phyloP scores from a whole-genome alignment of 2,797 vertebrate genomes.

The Pelodytes ibericus region DNA sequence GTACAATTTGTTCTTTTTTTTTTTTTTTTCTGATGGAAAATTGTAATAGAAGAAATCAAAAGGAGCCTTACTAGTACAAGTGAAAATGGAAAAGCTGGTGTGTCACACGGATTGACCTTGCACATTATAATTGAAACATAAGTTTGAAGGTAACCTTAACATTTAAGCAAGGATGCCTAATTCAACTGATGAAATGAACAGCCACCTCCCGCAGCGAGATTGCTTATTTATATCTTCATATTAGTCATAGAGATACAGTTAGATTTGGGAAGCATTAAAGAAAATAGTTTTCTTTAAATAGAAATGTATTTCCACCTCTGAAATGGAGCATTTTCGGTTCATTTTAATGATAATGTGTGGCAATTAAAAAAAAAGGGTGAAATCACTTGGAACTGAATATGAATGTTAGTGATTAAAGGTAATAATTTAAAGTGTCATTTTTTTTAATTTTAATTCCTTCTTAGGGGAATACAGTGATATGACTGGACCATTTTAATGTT shows the following conservation, averaged over 20 bases:
- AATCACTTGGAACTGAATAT: constrained; percentile 10
- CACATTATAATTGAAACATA: constrained; percentile 19
- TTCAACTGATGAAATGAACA: constrained; percentile 12
- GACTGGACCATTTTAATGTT: too few relatives aligned
- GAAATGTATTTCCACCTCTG: constrained; percentile 1
- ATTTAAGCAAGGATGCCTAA: constrained; percentile 4
- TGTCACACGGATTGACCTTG: constrained; percentile 14
- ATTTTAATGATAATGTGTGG: constrained; percentile 22
- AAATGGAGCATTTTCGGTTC: constrained; percentile 3
- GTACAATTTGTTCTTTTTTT: background rate
- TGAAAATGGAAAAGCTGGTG: background rate
- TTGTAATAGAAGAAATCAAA: too few relatives aligned
- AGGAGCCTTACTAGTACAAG: background rate
- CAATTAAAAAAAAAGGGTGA: background rate
- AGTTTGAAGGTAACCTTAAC: constrained; percentile 20
- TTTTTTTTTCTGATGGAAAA: too few relatives aligned
- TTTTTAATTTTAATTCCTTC: constrained; percentile 8
- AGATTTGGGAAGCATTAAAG: constrained; percentile 14
- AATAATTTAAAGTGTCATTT: constrained; percentile 30
- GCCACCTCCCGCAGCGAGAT: constrained; percentile 18
- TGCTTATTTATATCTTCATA: constrained; percentile 27
- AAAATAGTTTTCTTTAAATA: constrained; percentile 33
- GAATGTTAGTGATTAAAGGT: constrained; percentile 34
- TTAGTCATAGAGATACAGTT: constrained; percentile 9
- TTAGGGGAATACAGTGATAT: too few relatives aligned